These are phyloP conservation scores for Odontamblyopus rebecca DNA, from an alignment of 2,797 vertebrate species.

Conservation along the genomic window DNA sequence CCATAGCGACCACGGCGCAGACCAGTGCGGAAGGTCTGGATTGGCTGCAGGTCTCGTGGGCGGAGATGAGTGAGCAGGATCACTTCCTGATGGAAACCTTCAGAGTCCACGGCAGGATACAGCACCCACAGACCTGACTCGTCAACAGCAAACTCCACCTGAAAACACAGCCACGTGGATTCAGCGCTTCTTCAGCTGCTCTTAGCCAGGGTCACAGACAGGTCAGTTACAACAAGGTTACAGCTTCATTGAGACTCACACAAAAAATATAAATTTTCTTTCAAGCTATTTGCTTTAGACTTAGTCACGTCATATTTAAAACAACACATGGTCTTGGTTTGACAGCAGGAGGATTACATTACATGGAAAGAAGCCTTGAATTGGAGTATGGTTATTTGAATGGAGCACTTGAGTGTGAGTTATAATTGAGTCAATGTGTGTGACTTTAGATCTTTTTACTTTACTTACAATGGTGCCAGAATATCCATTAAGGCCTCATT, in stretches of 20 bases:
- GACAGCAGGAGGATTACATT: too few species aligned
- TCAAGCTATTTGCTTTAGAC: too few species aligned
- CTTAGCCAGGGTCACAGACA: not conserved
- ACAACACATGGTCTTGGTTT: too few species aligned
- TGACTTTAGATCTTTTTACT: not conserved
- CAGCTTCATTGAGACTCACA: not conserved
- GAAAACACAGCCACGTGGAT: constrained; percentile 20
- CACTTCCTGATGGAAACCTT: constrained; percentile 91
- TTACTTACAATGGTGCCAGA: not conserved
- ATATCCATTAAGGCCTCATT: not conserved
- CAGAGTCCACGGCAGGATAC: constrained; percentile 89
- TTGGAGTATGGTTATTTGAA: not conserved
- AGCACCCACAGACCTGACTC: constrained; percentile 93
- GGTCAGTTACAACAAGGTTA: not conserved
- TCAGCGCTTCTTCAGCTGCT: not conserved
- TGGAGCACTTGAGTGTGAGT: not conserved
- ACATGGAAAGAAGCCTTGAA: not conserved
- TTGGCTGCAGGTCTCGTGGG: constrained; percentile 83
- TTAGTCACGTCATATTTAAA: too few species aligned
- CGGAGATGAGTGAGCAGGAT: constrained; percentile 88
- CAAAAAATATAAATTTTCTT: not conserved
- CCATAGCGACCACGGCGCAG: constrained; percentile 86
- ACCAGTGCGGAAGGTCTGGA: constrained; percentile 89
- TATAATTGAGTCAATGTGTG: too few species aligned
- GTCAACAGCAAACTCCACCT: constrained; percentile 91